Conservation (phyloP, 2,113 vertebrate genomes). For the Copsychus sechellarum region DNA sequence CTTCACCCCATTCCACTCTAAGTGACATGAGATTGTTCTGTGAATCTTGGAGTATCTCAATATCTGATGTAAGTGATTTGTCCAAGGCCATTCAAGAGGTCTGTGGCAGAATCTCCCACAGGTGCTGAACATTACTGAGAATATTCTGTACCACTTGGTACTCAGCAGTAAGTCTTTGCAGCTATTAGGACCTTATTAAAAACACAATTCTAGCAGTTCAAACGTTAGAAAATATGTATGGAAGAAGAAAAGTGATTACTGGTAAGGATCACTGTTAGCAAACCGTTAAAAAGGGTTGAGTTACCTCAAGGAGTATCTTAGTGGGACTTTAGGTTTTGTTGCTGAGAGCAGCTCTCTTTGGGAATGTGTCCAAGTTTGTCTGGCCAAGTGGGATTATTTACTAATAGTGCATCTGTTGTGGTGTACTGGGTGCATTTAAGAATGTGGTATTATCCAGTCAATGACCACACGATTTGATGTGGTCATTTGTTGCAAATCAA, state of each 20-base stretch:
- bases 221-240: not conserved
- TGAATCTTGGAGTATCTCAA: not conserved
- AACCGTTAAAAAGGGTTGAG: not conserved
- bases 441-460: not conserved
- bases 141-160: not conserved
- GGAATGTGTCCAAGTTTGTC: not conserved
- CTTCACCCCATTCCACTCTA: not conserved
- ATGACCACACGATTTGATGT: not conserved
- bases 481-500: not conserved
- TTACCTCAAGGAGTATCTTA: not conserved
- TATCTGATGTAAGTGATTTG: not conserved
- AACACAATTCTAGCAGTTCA: not conserved
- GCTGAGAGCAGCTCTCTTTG: not conserved
- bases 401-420: not conserved
- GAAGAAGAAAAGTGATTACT: not conserved
- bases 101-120: not conserved
- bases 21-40: not conserved
- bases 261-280: not conserved
- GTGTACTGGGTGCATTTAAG: not conserved
- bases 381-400: not conserved
- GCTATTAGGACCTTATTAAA: not conserved
- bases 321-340: not conserved
- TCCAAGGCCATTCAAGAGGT: not conserved
- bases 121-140: not conserved
- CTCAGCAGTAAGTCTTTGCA: slow-evolving; percentile 35